Conservation (phyloP, 1,140 invertebrate species). For the Neotoxoptera formosana region DNA sequence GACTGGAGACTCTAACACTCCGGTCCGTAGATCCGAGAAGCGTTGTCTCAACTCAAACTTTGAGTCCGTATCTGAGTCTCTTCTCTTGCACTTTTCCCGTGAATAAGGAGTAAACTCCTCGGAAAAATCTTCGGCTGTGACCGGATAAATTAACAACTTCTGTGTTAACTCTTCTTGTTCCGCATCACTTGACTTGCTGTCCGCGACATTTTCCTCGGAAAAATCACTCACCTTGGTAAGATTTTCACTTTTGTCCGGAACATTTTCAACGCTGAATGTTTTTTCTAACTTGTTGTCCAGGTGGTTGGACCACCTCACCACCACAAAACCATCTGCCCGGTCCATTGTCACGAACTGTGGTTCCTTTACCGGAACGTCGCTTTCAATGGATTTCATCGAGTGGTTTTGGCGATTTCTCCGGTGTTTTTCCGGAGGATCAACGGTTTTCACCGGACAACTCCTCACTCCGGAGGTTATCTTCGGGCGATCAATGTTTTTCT, state of each 20-base stretch:
- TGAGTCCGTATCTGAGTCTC: neutral
- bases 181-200: neutral
- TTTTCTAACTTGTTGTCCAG: neutral
- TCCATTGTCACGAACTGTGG: neutral
- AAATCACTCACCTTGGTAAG: neutral
- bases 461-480: too few relatives aligned
- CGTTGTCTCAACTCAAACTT: neutral
- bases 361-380: too few relatives aligned
- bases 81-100: too few relatives aligned
- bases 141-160: neutral
- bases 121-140: too few relatives aligned
- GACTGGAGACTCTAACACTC: neutral
- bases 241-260: neutral
- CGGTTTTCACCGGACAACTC: too few relatives aligned
- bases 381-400: neutral
- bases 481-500: too few relatives aligned
- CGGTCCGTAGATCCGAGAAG: neutral
- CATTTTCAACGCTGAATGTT: neutral
- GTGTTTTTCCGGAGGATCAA: too few relatives aligned
- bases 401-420: too few relatives aligned
- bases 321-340: neutral
- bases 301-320: neutral
- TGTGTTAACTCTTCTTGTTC: neutral
- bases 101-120: too few relatives aligned
- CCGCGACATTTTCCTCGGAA: neutral